Evolutionary conservation across 2,113 vertebrate genomes (phyloP).

Genomic region (Brienomyrus brachyistius): DNA sequence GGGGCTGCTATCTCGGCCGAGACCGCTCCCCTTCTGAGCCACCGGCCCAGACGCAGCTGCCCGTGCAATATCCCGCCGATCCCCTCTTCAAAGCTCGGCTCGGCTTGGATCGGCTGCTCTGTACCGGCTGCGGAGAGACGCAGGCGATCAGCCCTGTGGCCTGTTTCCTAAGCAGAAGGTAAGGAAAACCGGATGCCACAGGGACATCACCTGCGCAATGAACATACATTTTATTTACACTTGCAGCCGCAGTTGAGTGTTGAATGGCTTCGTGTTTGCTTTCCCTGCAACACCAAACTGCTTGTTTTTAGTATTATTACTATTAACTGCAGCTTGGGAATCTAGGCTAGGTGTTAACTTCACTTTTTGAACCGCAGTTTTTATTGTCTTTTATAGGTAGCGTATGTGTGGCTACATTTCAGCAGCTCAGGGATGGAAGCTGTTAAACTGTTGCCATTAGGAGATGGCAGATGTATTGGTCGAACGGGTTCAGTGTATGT

Average conservation of each 20-base stretch:
- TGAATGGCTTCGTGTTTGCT: not conserved
- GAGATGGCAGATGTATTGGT: not conserved
- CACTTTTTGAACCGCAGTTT: not conserved
- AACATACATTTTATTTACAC: not conserved
- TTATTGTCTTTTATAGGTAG: not conserved
- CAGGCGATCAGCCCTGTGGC: slow-evolving; percentile 1
- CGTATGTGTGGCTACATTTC: not conserved
- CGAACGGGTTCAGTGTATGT: not conserved
- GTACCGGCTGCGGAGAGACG: not conserved
- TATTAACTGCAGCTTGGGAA: not conserved
- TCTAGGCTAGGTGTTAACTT: not conserved
- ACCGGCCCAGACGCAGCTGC: not conserved
- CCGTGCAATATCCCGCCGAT: not conserved
- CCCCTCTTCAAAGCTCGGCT: not conserved
- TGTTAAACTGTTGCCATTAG: not conserved
- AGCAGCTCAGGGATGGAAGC: not conserved
- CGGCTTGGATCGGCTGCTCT: not conserved
- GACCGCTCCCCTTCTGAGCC: not conserved
- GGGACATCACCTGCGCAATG: not conserved
- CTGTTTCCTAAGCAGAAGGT: slow-evolving; percentile 7
- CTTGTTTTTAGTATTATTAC: not conserved
- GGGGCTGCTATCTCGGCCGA: not conserved
- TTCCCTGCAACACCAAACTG: not conserved
- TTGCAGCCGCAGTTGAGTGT: not conserved
- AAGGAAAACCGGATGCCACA: not conserved